phyloP scores from a whole-genome alignment of 2,888 invertebrate species.

The Drosophila maculinotata region DNA sequence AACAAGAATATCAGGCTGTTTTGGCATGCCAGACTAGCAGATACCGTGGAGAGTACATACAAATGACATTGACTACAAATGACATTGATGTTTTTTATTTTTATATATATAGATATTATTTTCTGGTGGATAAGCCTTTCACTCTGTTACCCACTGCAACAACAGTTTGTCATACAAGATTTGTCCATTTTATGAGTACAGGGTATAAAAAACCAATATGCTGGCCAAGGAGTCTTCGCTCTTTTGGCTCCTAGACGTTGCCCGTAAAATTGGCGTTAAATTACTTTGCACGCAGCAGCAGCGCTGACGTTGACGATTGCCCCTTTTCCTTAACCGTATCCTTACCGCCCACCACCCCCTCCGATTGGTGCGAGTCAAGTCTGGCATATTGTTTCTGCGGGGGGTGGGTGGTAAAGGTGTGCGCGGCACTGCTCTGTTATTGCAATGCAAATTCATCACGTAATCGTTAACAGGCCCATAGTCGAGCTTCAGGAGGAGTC shows the following conservation, averaged over 20 bases:
- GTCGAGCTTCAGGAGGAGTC: constrained; percentile 16
- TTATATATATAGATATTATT: no score
- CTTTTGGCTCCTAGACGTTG: constrained; percentile 33
- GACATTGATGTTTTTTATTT: no score
- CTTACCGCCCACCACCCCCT: background rate
- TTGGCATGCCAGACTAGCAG: background rate
- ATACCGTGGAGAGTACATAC: background rate
- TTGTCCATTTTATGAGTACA: background rate
- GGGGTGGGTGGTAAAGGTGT: constrained; percentile 10
- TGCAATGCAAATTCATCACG: constrained; percentile 76
- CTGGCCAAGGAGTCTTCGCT: constrained; percentile 15
- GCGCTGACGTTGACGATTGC: constrained; percentile 46
- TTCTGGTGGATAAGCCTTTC: no score
- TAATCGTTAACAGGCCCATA: constrained; percentile 70
- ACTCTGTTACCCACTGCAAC: no score
- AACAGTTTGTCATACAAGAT: background rate
- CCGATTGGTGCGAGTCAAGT: constrained; percentile 50
- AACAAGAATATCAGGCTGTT: background rate
- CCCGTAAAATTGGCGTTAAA: constrained; percentile 73
- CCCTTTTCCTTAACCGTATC: constrained; percentile 3
- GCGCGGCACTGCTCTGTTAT: constrained; percentile 46
- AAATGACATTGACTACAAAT: no score
- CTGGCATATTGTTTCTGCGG: constrained; percentile 58
- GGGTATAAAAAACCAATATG: constrained; percentile 27
- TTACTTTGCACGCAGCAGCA: constrained; percentile 70